Conservation (phyloP, 2,797 vertebrate genomes). For the Melanotaenia maccullochi region DNA sequence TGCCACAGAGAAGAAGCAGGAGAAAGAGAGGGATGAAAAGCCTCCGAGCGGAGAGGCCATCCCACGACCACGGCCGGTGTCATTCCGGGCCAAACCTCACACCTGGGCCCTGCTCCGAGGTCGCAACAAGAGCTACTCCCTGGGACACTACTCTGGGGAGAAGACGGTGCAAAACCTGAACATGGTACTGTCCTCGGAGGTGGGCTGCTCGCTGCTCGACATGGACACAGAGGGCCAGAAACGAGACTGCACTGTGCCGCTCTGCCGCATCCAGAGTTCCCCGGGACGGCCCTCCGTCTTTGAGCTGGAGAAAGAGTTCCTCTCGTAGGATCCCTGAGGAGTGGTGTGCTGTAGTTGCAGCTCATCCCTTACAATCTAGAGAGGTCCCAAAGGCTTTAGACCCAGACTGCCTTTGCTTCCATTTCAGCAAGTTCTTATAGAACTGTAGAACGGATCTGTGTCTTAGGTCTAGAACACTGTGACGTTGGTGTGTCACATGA, state of each 20-base stretch:
- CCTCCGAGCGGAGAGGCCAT: constrained; percentile 38
- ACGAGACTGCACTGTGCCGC: constrained; percentile 88
- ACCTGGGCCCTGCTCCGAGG: constrained; percentile 82
- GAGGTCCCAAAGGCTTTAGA: constrained; percentile 56
- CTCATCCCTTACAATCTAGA: constrained; percentile 11
- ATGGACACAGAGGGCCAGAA: constrained; percentile 90
- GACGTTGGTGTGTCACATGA: constrained; percentile 16
- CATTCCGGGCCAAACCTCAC: constrained; percentile 82
- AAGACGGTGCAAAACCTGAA: constrained; percentile 67
- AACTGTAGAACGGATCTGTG: constrained; percentile 16
- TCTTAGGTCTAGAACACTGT: constrained; percentile 40
- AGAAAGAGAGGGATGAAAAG: constrained; percentile 60
- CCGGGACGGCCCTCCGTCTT: constrained; percentile 82
- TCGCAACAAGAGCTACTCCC: constrained; percentile 84
- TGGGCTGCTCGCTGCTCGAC: constrained; percentile 88
- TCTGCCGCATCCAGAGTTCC: constrained; percentile 89
- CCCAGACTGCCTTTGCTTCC: constrained; percentile 49
- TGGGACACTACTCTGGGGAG: constrained; percentile 80
- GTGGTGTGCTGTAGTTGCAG: constrained; percentile 36
- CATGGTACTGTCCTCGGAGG: constrained; percentile 74
- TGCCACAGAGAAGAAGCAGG: constrained; percentile 67
- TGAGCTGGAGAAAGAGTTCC: constrained; percentile 91
- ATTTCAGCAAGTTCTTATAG: constrained; percentile 22
- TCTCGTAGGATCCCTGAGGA: constrained; percentile 77
- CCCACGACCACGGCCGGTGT: constrained; percentile 83